Conservation (phyloP, 2,888 invertebrate genomes). For the Melanargia galathea region DNA sequence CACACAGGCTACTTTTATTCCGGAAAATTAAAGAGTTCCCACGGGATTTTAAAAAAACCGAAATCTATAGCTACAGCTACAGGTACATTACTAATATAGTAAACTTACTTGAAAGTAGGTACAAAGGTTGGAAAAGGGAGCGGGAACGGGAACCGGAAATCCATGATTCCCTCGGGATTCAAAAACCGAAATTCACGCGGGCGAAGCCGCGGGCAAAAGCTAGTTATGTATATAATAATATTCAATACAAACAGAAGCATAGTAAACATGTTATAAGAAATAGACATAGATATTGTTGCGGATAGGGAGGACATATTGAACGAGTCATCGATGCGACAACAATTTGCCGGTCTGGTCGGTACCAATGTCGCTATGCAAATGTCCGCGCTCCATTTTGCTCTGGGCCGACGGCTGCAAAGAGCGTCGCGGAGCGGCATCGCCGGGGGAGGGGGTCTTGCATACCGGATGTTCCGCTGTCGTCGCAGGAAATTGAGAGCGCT, state of each 20-base stretch:
- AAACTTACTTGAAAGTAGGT: no score
- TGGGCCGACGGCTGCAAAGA: conserved; percentile 54
- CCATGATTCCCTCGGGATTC: no score
- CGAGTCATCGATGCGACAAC: conserved; percentile 76
- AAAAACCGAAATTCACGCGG: no score
- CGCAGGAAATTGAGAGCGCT: conserved; percentile 81
- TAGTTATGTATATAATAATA: neutral
- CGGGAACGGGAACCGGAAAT: no score
- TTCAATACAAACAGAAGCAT: neutral
- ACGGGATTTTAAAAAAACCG: no score
- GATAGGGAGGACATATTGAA: conserved; percentile 71
- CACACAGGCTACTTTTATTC: no score
- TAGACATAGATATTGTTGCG: neutral
- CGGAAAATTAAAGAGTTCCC: no score
- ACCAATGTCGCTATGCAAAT: conserved; percentile 78
- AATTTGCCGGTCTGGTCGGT: conserved; percentile 79
- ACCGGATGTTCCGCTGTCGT: conserved; percentile 78
- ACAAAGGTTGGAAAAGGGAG: no score
- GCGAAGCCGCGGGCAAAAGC: no score
- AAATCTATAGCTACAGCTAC: no score
- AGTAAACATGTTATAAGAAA: neutral
- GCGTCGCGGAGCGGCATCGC: conserved; percentile 35
- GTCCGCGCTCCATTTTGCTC: conserved; percentile 74
- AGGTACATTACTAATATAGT: no score
- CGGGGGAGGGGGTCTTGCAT: conserved; percentile 49